phyloP scores from a whole-genome alignment of 1,140 invertebrate genomes.

The Brachionus paranguensis region DNA sequence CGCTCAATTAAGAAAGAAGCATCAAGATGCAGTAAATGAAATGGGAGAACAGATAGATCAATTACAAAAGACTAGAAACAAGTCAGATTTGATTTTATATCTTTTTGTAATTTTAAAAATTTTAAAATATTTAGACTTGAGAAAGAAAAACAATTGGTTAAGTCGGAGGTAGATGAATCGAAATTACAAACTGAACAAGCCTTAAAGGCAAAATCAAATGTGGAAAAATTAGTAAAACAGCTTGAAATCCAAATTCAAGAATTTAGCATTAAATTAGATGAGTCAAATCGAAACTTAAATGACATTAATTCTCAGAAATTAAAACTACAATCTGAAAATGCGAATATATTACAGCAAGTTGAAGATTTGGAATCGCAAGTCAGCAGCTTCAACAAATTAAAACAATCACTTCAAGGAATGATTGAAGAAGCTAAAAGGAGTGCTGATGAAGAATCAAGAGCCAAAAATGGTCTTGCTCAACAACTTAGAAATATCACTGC shows the following conservation, averaged over 20 bases:
- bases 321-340: not conserved
- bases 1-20: constrained; percentile 93
- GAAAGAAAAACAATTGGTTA: constrained; percentile 57
- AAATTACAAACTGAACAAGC: constrained; percentile 77
- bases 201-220: constrained; percentile 67
- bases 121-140: constrained; percentile 3
- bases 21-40: constrained; percentile 91
- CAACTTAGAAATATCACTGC: constrained; percentile 77
- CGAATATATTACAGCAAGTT: not conserved
- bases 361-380: constrained; percentile 38
- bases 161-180: constrained; percentile 87
- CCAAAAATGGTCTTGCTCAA: constrained; percentile 41
- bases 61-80: constrained; percentile 96
- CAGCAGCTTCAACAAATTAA: not conserved
- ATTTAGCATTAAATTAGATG: constrained; percentile 87
- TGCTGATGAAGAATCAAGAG: constrained; percentile 49
- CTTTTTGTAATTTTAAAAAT: not conserved
- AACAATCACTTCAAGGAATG: constrained; percentile 17
- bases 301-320: constrained; percentile 32
- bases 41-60: constrained; percentile 99
- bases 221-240: constrained; percentile 94
- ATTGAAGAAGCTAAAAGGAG: constrained; percentile 46
- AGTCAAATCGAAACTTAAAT: constrained; percentile 5
- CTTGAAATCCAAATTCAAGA: constrained; percentile 88
- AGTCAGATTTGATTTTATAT: constrained; percentile 65